Evolutionary conservation across 1,140 invertebrate genomes (phyloP).

Genomic region (Anoplolepis gracilipes): DNA sequence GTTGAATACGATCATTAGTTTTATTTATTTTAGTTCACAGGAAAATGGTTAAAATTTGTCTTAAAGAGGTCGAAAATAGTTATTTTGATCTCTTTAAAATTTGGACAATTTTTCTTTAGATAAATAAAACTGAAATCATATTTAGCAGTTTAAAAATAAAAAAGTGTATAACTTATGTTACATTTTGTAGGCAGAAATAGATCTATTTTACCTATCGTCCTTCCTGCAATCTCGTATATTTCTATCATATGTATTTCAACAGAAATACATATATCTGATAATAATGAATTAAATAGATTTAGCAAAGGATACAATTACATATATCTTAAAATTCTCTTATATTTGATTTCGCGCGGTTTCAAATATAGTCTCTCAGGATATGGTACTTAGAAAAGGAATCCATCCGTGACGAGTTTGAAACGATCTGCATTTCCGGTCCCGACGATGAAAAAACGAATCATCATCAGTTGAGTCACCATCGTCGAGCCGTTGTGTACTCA

Average conservation of each 20-base stretch:
- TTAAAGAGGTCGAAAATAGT: too few species aligned
- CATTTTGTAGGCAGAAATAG: too few species aligned
- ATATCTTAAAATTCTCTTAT: neutral
- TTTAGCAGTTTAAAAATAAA: too few species aligned
- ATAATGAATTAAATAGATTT: neutral
- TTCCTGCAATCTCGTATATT: neutral
- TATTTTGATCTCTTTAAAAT: too few species aligned
- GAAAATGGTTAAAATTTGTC: too few species aligned
- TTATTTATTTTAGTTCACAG: too few species aligned
- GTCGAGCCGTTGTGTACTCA: conserved; percentile 14
- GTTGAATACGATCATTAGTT: too few species aligned
- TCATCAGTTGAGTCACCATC: conserved; percentile 36
- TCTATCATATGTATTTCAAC: neutral
- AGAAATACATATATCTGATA: too few species aligned
- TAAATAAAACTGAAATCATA: too few species aligned
- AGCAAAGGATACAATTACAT: neutral
- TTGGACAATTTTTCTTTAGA: too few species aligned
- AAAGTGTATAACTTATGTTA: too few species aligned
- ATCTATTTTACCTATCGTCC: too few species aligned
- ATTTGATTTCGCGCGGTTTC: neutral
- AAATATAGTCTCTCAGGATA: neutral
- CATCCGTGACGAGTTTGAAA: conserved; percentile 1
- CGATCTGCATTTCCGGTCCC: conserved; percentile 33
- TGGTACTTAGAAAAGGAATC: conserved; percentile 10
- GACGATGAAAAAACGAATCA: conserved; percentile 39